phyloP scores from a whole-genome alignment of 2,797 vertebrate genomes.

The Cheirogaleus major region DNA sequence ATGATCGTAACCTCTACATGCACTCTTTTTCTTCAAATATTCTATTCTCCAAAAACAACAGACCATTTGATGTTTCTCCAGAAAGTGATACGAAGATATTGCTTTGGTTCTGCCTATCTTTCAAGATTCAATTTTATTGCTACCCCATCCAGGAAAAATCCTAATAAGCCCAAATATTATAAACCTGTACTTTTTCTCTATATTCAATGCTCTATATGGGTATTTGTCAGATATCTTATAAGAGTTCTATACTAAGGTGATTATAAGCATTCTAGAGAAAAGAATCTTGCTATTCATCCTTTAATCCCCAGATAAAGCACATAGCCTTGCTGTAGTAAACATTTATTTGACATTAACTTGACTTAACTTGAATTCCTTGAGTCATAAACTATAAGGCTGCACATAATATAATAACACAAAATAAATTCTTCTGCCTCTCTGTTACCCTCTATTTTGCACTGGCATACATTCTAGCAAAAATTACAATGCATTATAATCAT shows the following conservation, averaged over 20 bases:
- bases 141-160: background rate
- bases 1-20: background rate
- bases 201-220: background rate
- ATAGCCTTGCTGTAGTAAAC: background rate
- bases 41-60: background rate
- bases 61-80: background rate
- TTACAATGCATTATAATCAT: background rate
- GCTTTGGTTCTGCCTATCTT: background rate
- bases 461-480: background rate
- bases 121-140: background rate
- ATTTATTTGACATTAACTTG: constrained; percentile 17
- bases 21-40: background rate
- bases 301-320: background rate
- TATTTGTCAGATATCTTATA: background rate
- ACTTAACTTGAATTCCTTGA: constrained; percentile 25
- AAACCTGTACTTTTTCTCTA: background rate
- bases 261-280: background rate
- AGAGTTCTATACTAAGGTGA: background rate
- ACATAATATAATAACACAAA: background rate
- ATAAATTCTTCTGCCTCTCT: background rate
- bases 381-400: background rate
- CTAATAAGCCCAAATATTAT: background rate
- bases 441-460: background rate
- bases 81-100: background rate
- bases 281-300: background rate